These are phyloP conservation scores for Heliopora coerulea DNA, from an alignment of 92 coral and sea anemone genomes.

Conservation along the genomic window DNA sequence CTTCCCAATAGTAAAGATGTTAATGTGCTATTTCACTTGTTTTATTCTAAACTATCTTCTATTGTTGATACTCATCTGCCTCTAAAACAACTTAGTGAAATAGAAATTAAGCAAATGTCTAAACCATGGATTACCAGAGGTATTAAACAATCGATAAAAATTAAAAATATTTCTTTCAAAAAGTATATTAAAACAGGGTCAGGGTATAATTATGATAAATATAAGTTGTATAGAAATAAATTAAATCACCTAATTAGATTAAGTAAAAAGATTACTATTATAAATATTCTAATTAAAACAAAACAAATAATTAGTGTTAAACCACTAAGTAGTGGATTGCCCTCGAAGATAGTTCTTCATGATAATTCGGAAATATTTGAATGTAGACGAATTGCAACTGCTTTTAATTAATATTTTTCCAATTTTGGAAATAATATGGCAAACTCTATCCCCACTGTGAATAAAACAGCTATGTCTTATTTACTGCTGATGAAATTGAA, in stretches of 20 bases:
- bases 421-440: slow-evolving; percentile 39
- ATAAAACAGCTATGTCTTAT: slow-evolving; percentile 42
- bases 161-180: slow-evolving; percentile 41
- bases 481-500: slow-evolving; percentile 50
- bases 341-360: slow-evolving; percentile 13
- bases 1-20: background rate
- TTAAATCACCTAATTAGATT: slow-evolving; percentile 46
- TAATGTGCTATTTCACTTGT: slow-evolving; percentile 44
- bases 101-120: background rate
- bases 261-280: slow-evolving; percentile 53
- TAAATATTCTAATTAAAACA: slow-evolving; percentile 29
- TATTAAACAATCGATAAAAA: background rate
- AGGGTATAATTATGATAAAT: slow-evolving; percentile 51
- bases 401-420: slow-evolving; percentile 57
- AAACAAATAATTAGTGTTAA: slow-evolving; percentile 31
- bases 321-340: background rate
- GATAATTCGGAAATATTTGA: slow-evolving; percentile 46
- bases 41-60: slow-evolving; percentile 26
- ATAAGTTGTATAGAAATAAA: slow-evolving; percentile 54
- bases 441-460: slow-evolving; percentile 38
- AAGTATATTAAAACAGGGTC: slow-evolving; percentile 52
- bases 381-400: slow-evolving; percentile 45
- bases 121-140: background rate
- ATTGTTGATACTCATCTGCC: background rate
- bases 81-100: background rate